Evolutionary conservation across 2,113 vertebrate species (phyloP), one percentile per base, ranked within the genome.

Genomic region (Tylochromis polylepis): DNA sequence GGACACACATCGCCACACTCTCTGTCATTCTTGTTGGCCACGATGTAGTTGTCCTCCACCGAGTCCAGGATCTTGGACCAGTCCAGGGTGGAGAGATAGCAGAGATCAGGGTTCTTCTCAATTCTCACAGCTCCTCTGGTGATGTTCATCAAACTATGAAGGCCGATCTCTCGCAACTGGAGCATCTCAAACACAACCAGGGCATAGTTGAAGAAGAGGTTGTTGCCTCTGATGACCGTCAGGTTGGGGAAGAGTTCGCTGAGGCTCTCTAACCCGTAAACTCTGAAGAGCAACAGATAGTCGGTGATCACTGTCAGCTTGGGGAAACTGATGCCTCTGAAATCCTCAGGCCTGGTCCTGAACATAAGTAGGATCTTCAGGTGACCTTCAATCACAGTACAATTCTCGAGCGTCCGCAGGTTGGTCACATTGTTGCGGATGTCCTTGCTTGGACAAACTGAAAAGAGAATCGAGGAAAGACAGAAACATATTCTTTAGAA

Each of bases 141-240:
- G 58, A 99, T 98, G 94, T 99, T 99, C 97, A 98, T 99, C 65
- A 99, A 96, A 94, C 94, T 99, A 5, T 97, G 96, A 22, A 99
- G 98, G 67, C 99, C 99, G 0, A 99, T 96, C 91, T 99, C 99
- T 46, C 97, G 97, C 57, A 99, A 94, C 90, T 99, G 98, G 29
- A 99, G 97, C 99, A 99, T 99, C 96, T 99, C 98, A 1, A 99
- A 99, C 86, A 99, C 88, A 70, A 99, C 99, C 12, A 99, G 94
- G 0, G 98, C 99, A 0, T 99, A 99, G 95, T 99, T 99, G 92
- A 99, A 99, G 89, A 99, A 99, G 75, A 99, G 96, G 29, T 97
- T 97, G 38, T 97, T 98, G 22, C 99, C 99, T 12, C 99, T 95
- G 89, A 99, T 98, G 88, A 99, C 97, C 0, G 98, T 98, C n/a